Evolutionary conservation across 2,888 invertebrate genomes (phyloP).

Genomic region (Dinocampus coccinellae): DNA sequence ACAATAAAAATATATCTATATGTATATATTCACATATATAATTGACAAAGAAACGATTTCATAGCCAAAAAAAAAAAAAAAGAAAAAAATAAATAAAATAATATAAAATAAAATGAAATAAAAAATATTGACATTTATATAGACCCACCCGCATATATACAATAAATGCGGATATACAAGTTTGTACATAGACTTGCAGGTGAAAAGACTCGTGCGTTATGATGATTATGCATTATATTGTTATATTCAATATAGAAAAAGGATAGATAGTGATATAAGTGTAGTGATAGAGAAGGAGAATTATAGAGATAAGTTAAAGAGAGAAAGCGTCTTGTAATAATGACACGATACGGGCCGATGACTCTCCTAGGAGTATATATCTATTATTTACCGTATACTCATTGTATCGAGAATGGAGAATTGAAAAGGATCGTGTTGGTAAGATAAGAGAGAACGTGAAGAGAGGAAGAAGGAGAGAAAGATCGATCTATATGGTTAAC

Average conservation of each 20-base stretch:
- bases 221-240: slow-evolving; percentile 28
- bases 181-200: slow-evolving; percentile 9
- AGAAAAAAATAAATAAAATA: neutral
- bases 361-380: slow-evolving; percentile 45
- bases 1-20: too few species aligned
- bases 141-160: neutral
- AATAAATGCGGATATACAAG: neutral
- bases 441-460: slow-evolving; percentile 8
- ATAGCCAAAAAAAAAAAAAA: too few species aligned
- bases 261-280: neutral
- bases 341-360: slow-evolving; percentile 47
- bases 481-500: slow-evolving; percentile 15
- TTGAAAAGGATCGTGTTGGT: slow-evolving; percentile 43
- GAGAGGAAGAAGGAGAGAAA: slow-evolving; percentile 21
- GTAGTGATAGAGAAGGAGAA: neutral
- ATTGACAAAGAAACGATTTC: too few species aligned
- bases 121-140: neutral
- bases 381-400: slow-evolving; percentile 48
- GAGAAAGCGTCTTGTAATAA: slow-evolving; percentile 36
- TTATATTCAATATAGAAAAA: slow-evolving; percentile 29
- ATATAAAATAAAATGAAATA: neutral
- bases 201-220: slow-evolving; percentile 25
- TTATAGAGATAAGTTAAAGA: neutral
- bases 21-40: too few species aligned
- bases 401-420: slow-evolving; percentile 43